phyloP scores from a whole-genome alignment of 2,797 vertebrate species.

The Parambassis ranga region DNA sequence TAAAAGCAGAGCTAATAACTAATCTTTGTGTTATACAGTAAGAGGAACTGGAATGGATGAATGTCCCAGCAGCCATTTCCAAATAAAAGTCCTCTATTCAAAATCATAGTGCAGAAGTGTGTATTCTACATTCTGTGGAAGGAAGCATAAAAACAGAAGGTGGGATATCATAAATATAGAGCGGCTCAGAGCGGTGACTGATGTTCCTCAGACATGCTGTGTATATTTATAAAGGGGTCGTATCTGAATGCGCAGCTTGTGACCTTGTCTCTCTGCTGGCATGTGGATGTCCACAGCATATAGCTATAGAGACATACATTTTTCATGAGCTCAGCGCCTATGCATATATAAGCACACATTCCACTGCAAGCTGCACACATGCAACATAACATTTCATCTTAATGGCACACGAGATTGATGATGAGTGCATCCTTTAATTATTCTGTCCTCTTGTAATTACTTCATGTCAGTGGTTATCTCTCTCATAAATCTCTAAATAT shows the following conservation, averaged over 20 bases:
- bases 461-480: slow-evolving; percentile 30
- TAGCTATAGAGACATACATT: slow-evolving; percentile 43
- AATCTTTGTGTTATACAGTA: slow-evolving; percentile 4
- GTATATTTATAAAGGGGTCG: background rate
- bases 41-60: background rate
- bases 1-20: no score
- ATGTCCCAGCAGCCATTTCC: slow-evolving; percentile 5
- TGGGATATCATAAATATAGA: slow-evolving; percentile 55
- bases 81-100: slow-evolving; percentile 43
- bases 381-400: slow-evolving; percentile 30
- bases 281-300: slow-evolving; percentile 6
- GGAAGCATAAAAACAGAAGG: slow-evolving; percentile 26
- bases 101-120: slow-evolving; percentile 37
- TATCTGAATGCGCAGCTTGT: slow-evolving; percentile 3
- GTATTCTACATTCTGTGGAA: slow-evolving; percentile 10
- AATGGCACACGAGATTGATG: slow-evolving; percentile 45
- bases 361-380: background rate
- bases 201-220: slow-evolving; percentile 1
- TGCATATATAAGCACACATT: slow-evolving; percentile 6
- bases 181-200: slow-evolving; percentile 22
- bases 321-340: slow-evolving; percentile 18
- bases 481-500: slow-evolving; percentile 36
- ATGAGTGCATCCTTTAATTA: slow-evolving; percentile 57
- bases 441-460: slow-evolving; percentile 52
- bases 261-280: slow-evolving; percentile 22